Evolutionary conservation across 2,888 invertebrate genomes (phyloP).

Genomic region (Nomada fucata): DNA sequence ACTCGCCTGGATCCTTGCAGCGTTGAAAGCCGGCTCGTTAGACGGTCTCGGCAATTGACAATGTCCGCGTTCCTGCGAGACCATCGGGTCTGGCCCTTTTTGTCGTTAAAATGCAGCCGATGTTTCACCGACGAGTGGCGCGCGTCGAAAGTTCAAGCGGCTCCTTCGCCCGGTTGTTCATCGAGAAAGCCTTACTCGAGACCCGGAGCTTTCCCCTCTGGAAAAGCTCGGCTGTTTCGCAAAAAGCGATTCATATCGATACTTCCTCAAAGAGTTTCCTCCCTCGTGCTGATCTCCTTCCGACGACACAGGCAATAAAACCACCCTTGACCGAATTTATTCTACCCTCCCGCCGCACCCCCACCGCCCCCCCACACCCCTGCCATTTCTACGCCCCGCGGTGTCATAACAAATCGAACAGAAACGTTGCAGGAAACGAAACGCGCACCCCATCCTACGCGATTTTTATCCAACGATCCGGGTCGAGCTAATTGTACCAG

Average conservation of each 20-base stretch:
- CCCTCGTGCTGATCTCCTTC: conserved; percentile 3
- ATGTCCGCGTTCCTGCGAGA: too few relatives aligned
- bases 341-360: background rate
- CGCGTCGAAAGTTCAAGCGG: conserved; percentile 4
- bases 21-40: too few relatives aligned
- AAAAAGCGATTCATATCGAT: conserved; percentile 46
- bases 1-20: too few relatives aligned
- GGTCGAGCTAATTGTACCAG: conserved; percentile 6
- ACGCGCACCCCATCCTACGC: background rate
- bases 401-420: conserved; percentile 34
- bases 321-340: conserved; percentile 48
- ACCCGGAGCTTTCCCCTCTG: conserved; percentile 11
- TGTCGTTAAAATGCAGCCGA: background rate
- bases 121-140: background rate
- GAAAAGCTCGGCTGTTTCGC: conserved; percentile 14
- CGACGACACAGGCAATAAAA: conserved; percentile 34
- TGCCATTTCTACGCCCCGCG: background rate
- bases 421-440: background rate
- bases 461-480: background rate
- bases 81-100: too few relatives aligned
- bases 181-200: background rate
- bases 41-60: too few relatives aligned
- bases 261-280: conserved; percentile 31
- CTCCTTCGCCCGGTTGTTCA: background rate
- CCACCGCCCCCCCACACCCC: too few relatives aligned